Conservation (phyloP, 2,888 invertebrate species). For the Apodemia zela region DNA sequence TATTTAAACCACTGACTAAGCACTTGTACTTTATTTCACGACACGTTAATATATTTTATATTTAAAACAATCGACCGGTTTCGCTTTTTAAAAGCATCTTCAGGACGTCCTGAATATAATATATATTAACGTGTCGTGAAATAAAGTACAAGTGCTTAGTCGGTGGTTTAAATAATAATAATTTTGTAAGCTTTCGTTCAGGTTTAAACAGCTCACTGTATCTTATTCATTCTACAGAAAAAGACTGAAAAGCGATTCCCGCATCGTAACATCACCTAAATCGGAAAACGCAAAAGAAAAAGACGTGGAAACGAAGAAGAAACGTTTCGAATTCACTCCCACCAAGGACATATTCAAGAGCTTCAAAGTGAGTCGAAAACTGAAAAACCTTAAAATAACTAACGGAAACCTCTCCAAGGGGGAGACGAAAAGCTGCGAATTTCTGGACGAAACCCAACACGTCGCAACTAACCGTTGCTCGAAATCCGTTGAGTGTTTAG, state of each 20-base stretch:
- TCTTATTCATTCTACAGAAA: constrained; percentile 43
- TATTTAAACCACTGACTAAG: too few species aligned
- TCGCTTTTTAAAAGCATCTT: too few species aligned
- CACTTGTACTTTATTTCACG: too few species aligned
- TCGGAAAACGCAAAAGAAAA: constrained; percentile 60
- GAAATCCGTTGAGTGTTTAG: constrained; percentile 66
- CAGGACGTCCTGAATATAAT: too few species aligned
- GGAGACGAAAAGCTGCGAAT: constrained; percentile 72
- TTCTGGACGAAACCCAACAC: constrained; percentile 58
- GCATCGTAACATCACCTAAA: constrained; percentile 55
- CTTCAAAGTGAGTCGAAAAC: constrained; percentile 64
- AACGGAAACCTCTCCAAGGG: constrained; percentile 48
- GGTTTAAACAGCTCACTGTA: too few species aligned
- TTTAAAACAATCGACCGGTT: too few species aligned
- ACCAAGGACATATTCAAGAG: constrained; percentile 70
- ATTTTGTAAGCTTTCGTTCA: too few species aligned
- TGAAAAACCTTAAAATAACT: constrained; percentile 60
- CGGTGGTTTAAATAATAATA: too few species aligned
- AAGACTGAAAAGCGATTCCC: constrained; percentile 74
- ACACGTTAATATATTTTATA: too few species aligned
- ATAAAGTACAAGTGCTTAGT: too few species aligned
- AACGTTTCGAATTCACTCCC: constrained; percentile 73
- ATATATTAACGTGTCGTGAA: too few species aligned
- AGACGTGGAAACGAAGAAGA: constrained; percentile 68
- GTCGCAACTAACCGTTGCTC: constrained; percentile 55